phyloP scores from a whole-genome alignment of 2,113 vertebrate species.

The Cephalopholis sonnerati region DNA sequence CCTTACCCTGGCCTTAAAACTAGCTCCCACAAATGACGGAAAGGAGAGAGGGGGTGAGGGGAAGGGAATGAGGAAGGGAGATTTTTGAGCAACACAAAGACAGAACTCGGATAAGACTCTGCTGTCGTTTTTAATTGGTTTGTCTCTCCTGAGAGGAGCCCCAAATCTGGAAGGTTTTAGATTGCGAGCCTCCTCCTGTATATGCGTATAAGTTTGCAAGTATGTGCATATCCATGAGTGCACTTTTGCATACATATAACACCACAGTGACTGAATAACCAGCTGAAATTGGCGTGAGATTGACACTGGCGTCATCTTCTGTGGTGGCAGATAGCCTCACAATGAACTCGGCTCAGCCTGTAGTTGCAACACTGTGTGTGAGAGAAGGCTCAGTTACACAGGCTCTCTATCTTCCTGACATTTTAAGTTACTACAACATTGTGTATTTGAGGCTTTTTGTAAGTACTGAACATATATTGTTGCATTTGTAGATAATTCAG shows the following conservation, averaged over 20 bases:
- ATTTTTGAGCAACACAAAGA: conserved; percentile 67
- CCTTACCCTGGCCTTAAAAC: conserved; percentile 63
- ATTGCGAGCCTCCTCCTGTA: conserved; percentile 51
- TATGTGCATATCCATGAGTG: conserved; percentile 19
- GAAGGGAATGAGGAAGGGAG: conserved; percentile 49
- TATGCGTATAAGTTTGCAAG: conserved; percentile 29
- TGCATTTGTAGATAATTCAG: too few relatives aligned
- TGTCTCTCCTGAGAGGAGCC: conserved; percentile 81
- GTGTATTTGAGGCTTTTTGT: neutral
- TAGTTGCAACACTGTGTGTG: neutral
- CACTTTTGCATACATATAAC: neutral
- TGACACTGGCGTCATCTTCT: neutral
- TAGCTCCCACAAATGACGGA: conserved; percentile 66
- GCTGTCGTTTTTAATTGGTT: conserved; percentile 83
- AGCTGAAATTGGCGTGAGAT: conserved; percentile 6
- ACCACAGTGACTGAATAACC: neutral
- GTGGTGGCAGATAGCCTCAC: neutral
- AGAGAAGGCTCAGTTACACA: conserved; percentile 1
- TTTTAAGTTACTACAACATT: conserved; percentile 36
- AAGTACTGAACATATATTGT: too few relatives aligned
- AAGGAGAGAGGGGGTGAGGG: conserved; percentile 53
- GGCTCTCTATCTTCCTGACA: conserved; percentile 26
- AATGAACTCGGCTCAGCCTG: conserved; percentile 12
- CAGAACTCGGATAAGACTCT: conserved; percentile 75
- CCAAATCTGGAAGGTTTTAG: conserved; percentile 75